These are phyloP conservation scores for Volucella inanis DNA, from an alignment of 2,888 invertebrate genomes.

Conservation along the genomic window DNA sequence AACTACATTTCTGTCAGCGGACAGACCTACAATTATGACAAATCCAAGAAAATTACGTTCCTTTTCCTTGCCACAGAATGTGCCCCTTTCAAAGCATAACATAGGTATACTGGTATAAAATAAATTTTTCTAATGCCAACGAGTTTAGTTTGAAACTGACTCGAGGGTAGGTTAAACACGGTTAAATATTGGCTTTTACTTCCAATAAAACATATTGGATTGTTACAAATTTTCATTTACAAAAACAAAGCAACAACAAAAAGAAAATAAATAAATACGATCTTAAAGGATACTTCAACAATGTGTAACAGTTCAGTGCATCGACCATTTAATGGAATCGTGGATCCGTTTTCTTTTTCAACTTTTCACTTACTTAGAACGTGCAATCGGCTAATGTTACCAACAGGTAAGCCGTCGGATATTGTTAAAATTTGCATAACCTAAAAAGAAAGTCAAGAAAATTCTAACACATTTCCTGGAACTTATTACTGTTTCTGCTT, in stretches of 20 bases:
- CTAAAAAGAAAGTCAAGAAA: background rate
- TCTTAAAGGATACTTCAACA: slow-evolving; percentile 21
- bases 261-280: background rate
- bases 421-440: slow-evolving; percentile 9
- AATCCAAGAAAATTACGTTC: slow-evolving; percentile 53
- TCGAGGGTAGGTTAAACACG: slow-evolving; percentile 35
- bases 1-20: slow-evolving; percentile 55
- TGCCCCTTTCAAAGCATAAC: slow-evolving; percentile 13
- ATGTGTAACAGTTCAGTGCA: slow-evolving; percentile 78
- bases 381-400: slow-evolving; percentile 87
- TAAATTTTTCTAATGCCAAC: slow-evolving; percentile 13
- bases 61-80: slow-evolving; percentile 35
- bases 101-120: slow-evolving; percentile 51
- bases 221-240: background rate
- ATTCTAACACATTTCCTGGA: slow-evolving; percentile 12
- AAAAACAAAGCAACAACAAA: background rate
- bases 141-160: slow-evolving; percentile 47
- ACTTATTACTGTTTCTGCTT: slow-evolving; percentile 9
- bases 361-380: slow-evolving; percentile 87
- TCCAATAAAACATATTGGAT: background rate
- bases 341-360: slow-evolving; percentile 84
- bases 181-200: background rate
- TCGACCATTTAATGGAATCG: slow-evolving; percentile 76
- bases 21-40: slow-evolving; percentile 62
- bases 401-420: slow-evolving; percentile 84